Evolutionary conservation across 37 sponge, comb jelly and placozoan species (phyloP).

Genomic region (Corticium candelabrum): DNA sequence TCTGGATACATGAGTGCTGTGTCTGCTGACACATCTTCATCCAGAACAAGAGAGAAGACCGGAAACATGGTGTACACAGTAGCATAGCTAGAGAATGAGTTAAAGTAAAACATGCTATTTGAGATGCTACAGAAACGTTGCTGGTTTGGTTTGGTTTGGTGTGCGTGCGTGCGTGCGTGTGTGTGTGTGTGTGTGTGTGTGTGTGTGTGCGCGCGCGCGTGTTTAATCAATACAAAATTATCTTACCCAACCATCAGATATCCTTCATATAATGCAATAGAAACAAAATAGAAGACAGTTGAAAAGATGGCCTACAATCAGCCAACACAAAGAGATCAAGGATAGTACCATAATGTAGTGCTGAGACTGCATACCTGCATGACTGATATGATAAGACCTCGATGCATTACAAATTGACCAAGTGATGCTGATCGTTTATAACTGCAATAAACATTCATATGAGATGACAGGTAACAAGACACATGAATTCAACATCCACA

Average conservation of each 20-base stretch:
- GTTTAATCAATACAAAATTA: too few relatives aligned
- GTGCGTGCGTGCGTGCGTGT: constrained; percentile 9
- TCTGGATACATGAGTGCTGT: constrained; percentile 84
- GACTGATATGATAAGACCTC: constrained; percentile 90
- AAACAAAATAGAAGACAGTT: constrained; percentile 79
- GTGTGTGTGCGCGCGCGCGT: background rate
- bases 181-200: background rate
- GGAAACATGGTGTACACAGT: constrained; percentile 94
- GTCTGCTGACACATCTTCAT: constrained; percentile 82
- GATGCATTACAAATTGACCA: constrained; percentile 93
- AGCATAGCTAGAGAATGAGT: constrained; percentile 40
- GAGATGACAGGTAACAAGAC: too few relatives aligned
- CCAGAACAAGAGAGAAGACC: constrained; percentile 82
- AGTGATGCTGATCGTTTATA: constrained; percentile 87
- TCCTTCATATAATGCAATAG: constrained; percentile 86
- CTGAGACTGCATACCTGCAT: constrained; percentile 66
- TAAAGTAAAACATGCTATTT: background rate
- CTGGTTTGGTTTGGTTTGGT: background rate
- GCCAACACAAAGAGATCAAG: background rate
- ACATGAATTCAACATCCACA: too few relatives aligned
- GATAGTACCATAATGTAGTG: background rate
- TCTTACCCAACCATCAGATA: constrained; percentile 87
- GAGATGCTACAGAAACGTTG: too few relatives aligned
- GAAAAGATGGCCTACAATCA: constrained; percentile 70
- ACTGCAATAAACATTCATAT: constrained; percentile 21